These are phyloP conservation scores for Xiphorhynchus elegans DNA, from an alignment of 2,113 vertebrate genomes.

Conservation along the genomic window DNA sequence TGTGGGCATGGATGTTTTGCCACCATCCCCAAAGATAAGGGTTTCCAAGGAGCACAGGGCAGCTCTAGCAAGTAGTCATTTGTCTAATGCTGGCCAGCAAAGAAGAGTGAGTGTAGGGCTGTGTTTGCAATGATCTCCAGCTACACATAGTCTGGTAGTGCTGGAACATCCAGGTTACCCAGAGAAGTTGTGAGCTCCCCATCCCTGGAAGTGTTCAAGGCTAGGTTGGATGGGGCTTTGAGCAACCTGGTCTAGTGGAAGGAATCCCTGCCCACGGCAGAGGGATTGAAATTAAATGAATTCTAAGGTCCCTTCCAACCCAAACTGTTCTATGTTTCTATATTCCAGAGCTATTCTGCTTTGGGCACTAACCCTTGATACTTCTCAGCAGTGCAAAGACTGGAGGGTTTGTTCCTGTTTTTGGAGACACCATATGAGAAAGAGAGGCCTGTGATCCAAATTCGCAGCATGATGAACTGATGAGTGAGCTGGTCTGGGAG, in stretches of 20 bases:
- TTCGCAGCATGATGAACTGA: neutral
- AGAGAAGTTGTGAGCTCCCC: neutral
- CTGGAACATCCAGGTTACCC: neutral
- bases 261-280: neutral
- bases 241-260: neutral
- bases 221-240: rapidly evolving
- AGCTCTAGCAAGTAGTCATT: neutral
- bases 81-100: neutral
- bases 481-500: neutral
- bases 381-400: neutral
- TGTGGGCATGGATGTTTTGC: rapidly evolving
- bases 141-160: neutral
- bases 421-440: neutral
- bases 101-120: neutral
- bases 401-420: neutral
- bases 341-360: neutral
- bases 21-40: neutral
- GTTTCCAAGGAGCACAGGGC: neutral
- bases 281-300: neutral
- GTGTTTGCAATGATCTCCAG: neutral
- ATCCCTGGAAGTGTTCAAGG: neutral
- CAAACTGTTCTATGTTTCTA: neutral
- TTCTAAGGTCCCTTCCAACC: neutral
- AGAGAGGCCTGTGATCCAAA: neutral
- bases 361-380: rapidly evolving